Evolutionary conservation across 1,140 invertebrate species (phyloP), one percentile per base, ranked within the genome.

Genomic region (Rhynchophorus ferrugineus): DNA sequence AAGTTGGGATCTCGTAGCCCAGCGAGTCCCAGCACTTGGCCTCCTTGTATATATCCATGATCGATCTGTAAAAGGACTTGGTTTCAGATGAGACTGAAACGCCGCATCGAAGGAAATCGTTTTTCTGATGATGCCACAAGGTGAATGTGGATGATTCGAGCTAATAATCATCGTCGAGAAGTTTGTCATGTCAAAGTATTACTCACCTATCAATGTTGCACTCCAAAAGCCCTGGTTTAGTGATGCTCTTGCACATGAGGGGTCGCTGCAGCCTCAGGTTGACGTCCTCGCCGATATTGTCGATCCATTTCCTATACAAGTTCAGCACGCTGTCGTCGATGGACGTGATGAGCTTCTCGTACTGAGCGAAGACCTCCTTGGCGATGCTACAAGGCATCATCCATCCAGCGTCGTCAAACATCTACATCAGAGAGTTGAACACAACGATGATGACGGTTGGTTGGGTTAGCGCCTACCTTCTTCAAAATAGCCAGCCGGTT

Each of bases 151-250:
- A n/a, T n/a, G n/a, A n/a, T n/a, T n/a, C n/a, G n/a, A n/a, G n/a
- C n/a, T n/a, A n/a, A n/a, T n/a, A n/a, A n/a, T n/a, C n/a, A n/a
- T n/a, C n/a, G n/a, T n/a, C n/a, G n/a, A n/a, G n/a, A n/a, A n/a
- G n/a, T n/a, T n/a, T n/a, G n/a, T n/a, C n/a, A n/a, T n/a, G n/a
- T n/a, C n/a, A n/a, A n/a, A n/a, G n/a, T n/a, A n/a, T n/a, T n/a
- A n/a, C n/a, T n/a, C 72, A 83, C 81, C 74, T 75, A 69, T 90
- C 83, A 49, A 91, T 84, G 67, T 91, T 91, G 62, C 82, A 83
- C 68, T 90, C 84, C 37, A 92, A 63, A 39, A 87, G 70, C 1
- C 82, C 81, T 37, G 72, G 75, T 56, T 76, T 77, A 49, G 76
- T 75, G 3, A 69, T 66, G 62, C 80, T 85, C 20, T 78, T 78